A percentile compares a stretch with the other conserved stretches of the same genome.
Evolutionary conservation across 1,140 invertebrate species (phyloP).

Genomic region (Drosophila asahinai): DNA sequence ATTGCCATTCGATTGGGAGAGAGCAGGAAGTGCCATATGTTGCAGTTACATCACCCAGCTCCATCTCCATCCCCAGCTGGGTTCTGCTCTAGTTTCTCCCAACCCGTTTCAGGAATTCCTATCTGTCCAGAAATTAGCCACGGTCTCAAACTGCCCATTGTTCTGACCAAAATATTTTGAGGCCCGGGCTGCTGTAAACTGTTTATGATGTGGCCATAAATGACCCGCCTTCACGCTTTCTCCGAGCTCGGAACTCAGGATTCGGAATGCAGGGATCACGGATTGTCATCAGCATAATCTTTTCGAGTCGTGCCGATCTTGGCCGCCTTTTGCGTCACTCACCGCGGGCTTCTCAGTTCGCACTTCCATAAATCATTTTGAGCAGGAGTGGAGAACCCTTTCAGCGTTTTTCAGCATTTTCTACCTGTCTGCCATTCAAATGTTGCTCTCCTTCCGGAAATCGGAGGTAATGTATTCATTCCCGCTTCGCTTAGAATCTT

Average conservation of each 20-base stretch:
- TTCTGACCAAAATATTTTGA: constrained; percentile 77
- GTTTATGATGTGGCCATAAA: constrained; percentile 71
- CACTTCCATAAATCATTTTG: constrained; percentile 61
- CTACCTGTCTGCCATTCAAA: constrained; percentile 43
- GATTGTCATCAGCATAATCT: constrained; percentile 46
- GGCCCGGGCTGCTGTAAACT: constrained; percentile 55
- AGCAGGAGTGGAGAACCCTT: constrained; percentile 48
- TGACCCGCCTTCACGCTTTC: constrained; percentile 72
- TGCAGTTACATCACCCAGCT: constrained; percentile 52
- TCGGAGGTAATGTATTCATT: constrained; percentile 15
- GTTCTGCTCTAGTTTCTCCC: constrained; percentile 34
- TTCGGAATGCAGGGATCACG: constrained; percentile 13
- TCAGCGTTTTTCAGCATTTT: neutral
- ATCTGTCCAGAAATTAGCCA: constrained; percentile 52
- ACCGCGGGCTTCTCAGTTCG: constrained; percentile 25
- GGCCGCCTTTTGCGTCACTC: constrained; percentile 64
- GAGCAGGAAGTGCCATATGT: constrained; percentile 34
- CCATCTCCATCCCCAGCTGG: neutral
- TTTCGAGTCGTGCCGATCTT: constrained; percentile 18
- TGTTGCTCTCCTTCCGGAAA: constrained; percentile 15
- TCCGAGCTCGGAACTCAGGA: constrained; percentile 18
- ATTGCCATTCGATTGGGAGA: constrained; percentile 48
- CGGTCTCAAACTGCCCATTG: constrained; percentile 49
- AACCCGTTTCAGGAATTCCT: constrained; percentile 42
- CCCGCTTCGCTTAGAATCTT: neutral